A percentile compares a stretch with the other conserved stretches of the same genome.
Evolutionary conservation across 2,113 vertebrate species (phyloP).

Genomic region (Anhinga rufa): DNA sequence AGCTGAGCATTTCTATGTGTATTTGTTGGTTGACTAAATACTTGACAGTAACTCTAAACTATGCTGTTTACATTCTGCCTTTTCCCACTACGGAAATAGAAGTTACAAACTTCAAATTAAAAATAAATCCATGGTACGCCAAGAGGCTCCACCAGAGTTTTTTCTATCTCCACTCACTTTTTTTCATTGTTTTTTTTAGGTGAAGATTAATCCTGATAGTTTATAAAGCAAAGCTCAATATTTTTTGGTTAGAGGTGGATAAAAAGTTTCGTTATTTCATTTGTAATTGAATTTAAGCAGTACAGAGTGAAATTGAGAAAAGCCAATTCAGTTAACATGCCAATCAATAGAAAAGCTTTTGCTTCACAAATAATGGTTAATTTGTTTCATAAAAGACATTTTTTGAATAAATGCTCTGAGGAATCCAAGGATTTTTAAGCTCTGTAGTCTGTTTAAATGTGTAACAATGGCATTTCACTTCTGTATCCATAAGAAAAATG

Average conservation of each 20-base stretch:
- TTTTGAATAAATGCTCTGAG: not conserved
- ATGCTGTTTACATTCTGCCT: not conserved
- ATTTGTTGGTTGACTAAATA: not conserved
- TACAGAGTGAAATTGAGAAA: not conserved
- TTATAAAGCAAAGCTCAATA: not conserved
- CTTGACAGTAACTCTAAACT: not conserved
- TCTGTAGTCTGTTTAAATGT: not conserved
- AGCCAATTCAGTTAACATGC: not conserved
- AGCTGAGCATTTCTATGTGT: not conserved
- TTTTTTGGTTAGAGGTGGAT: not conserved
- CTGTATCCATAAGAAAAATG: not conserved
- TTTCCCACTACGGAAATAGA: not conserved
- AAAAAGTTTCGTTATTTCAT: constrained; percentile 20
- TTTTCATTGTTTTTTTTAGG: not conserved
- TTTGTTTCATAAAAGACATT: not conserved
- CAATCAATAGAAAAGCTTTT: not conserved
- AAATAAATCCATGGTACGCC: not conserved
- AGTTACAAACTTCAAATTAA: not conserved
- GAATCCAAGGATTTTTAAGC: not conserved
- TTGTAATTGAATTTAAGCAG: not conserved
- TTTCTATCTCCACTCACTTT: not conserved
- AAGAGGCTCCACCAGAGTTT: not conserved
- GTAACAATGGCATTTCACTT: not conserved
- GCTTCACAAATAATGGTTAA: not conserved
- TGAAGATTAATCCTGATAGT: not conserved